Base-by-base conservation (phyloP, 2,113 vertebrate species). In the Xerus inauris region DNA sequence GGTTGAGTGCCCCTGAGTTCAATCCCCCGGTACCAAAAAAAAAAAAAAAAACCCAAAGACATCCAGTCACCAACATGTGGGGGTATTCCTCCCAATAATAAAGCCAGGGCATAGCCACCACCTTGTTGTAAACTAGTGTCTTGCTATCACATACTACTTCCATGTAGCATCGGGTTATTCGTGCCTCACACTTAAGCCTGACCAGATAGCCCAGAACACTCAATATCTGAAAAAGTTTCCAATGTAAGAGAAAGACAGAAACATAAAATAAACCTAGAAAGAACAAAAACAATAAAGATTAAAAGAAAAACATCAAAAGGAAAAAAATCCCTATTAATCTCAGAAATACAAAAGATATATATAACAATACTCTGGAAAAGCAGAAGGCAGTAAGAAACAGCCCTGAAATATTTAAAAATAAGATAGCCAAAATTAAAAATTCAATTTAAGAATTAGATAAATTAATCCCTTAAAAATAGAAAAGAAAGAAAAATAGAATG, bases 291-390 rank as follows among this genome's bases (percentile, higher is more conserved):
- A 92, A 73, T 73, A 83, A 47, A 91, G 14, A 92, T 64, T 83
- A 75, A 89, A 57, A 94, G 54, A 89, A 57, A 81, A 89, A 89
- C 13, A 45, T 47, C 3, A 24, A 81, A 81, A 72, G 32, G 14
- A 11, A 59, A 76, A 54, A 57, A 62, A 67, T 30, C 59, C 11
- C 32, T 22, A 86, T 54, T 69, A 79, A 57, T 30, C 59, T 77
- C 28, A 86, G 30, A 38, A 26, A 86, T 45, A 89, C 42, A 54
- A 84, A 89, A 84, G 59, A 89, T 45, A 24, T 30, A 77, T 67
- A 64, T 20, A 82, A 54, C 32, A 77, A 77, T 85, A 67, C 38
- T 94, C 67, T 49, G 32, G 67, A 90, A 90, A 94, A 84, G 71
- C 4, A 86, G 16, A 94, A 47, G 59, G 59, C 49, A 85, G 7